phyloP scores from a whole-genome alignment of 2,888 invertebrate species.

The Scaptomyza reducta region DNA sequence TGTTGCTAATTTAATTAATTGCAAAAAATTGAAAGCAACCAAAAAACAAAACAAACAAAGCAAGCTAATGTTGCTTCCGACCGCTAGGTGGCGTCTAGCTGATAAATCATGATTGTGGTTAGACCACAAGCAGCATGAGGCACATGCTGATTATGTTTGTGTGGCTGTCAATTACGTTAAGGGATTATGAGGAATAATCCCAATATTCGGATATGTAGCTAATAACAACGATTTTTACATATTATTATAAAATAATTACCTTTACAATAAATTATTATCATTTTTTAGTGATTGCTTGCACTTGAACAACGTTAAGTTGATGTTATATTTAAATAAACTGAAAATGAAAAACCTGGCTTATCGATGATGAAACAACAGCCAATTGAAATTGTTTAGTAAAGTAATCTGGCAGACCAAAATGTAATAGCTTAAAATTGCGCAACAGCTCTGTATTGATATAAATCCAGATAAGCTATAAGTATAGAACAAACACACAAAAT shows the following conservation, averaged over 20 bases:
- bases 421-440: no score
- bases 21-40: slow-evolving; percentile 28
- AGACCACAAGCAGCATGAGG: slow-evolving; percentile 38
- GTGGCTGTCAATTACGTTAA: slow-evolving; percentile 34
- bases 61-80: neutral
- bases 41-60: neutral
- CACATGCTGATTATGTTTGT: slow-evolving; percentile 15
- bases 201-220: slow-evolving; percentile 8
- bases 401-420: no score
- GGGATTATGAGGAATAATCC: slow-evolving; percentile 29
- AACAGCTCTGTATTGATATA: no score
- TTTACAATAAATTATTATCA: neutral
- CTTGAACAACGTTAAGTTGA: neutral
- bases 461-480: no score
- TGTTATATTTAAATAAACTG: no score
- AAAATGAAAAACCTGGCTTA: no score
- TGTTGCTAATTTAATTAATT: slow-evolving; percentile 65
- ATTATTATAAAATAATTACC: neutral
- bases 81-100: slow-evolving; percentile 17
- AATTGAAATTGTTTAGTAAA: no score
- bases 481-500: no score
- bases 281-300: neutral
- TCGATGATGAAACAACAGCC: no score
- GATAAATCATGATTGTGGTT: slow-evolving; percentile 53
- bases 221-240: neutral